Base-by-base conservation (phyloP, 2,113 vertebrate species). In the Chloebia gouldiae region DNA sequence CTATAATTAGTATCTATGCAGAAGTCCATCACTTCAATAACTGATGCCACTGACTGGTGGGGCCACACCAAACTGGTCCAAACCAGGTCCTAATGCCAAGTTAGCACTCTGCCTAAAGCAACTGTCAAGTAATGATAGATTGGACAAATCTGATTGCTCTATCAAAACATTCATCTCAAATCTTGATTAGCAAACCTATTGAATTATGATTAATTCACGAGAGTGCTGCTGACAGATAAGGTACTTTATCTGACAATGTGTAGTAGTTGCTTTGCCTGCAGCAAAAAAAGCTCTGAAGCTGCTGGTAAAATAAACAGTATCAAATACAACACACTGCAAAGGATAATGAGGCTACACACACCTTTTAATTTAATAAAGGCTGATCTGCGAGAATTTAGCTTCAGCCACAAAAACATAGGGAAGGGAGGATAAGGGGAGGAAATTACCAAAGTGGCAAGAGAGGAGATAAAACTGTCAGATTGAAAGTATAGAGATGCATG, bases 111-210 rank as follows among this genome's bases (percentile, higher is more conserved):
- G 98, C 98, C 98, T 56, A 79, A 94, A 98, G 98, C 97, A 35
- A 97, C 98, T 99, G 98, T 98, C 99, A 99, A 77, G 94, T 75
- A 96, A 97, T 98, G 98, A 99, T 81, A 98, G 98, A 99, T 98
- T 98, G 98, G 98, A 98, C 96, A 98, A 98, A 98, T 98, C 98
- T 98, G 99, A 99, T 97, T 98, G 98, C 98, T 99, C 98, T 99
- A 99, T 99, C 98, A 98, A 98, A 98, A 99, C 98, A 98, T 98
- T 98, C 97, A 99, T 99, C 98, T 99, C 98, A 97, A 98, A 99
- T 98, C 98, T 98, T 99, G 98, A 99, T 99, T 98, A 99, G 98
- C 97, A 98, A 98, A 97, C 98, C 98, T 98, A 98, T 98, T 98
- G 98, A 98, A 98, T 98, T 98, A 98, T 99, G 98, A 99, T 98